Conservation (phyloP, 2,797 vertebrate genomes). For the Anguilla megastoma region DNA sequence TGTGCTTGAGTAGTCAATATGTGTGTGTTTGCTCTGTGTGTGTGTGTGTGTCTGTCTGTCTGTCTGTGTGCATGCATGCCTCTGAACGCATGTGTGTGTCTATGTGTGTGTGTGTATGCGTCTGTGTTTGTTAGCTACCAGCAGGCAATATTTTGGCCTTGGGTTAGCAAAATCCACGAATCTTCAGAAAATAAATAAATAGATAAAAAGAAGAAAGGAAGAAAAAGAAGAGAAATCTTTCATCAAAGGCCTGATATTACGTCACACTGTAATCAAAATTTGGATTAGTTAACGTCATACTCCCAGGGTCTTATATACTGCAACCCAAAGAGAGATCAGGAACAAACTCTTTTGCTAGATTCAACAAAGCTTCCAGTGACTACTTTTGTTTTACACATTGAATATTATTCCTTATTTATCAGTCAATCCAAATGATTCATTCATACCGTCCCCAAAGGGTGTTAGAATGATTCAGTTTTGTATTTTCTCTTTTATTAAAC, state of each 20-base stretch:
- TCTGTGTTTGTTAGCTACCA: neutral
- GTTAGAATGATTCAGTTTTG: neutral
- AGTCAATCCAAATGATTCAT: neutral
- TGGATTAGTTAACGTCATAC: neutral
- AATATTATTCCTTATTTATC: neutral
- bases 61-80: neutral
- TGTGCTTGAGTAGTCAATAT: neutral
- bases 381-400: neutral
- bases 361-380: neutral
- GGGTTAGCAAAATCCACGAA: conserved; percentile 15
- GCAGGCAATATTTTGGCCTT: conserved; percentile 2
- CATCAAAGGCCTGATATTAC: neutral
- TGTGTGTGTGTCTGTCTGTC: neutral
- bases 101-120: neutral
- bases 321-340: neutral
- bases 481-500: neutral
- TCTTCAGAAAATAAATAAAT: neutral
- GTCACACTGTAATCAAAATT: conserved; percentile 12
- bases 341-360: neutral
- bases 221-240: neutral
- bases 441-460: neutral
- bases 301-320: neutral
- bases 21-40: conserved; percentile 5
- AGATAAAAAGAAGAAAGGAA: neutral
- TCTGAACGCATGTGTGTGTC: neutral